Evolutionary conservation across 2,888 invertebrate genomes (phyloP), one percentile per base, ranked within the genome.

Genomic region (Troides oblongomaculatus): DNA sequence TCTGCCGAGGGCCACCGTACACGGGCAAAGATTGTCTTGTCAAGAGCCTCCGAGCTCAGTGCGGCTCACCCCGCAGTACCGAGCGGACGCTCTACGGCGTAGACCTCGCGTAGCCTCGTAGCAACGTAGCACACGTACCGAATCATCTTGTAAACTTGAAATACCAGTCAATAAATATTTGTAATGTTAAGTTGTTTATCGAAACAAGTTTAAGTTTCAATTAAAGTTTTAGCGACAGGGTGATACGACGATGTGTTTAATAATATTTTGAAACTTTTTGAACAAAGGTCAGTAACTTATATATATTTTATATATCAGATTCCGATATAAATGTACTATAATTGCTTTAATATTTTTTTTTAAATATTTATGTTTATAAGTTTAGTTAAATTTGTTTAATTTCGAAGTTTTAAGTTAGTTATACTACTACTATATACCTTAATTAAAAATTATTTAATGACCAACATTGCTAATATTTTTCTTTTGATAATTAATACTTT

Each of bases 21-120:
- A 84, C 84, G 79, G 81, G 84, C 84, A 87, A 91, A 91, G 89
- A 90, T 90, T 90, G 91, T 90, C 90, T 90, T 87, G 90, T 89
- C 87, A 88, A 86, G 88, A 84, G 86, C 79, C 75, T 74, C 75
- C 75, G 77, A 78, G 85, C 83, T 88, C 92, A 92, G 92, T 92
- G 81, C 84, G 81, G 84, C 84, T 84, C 85, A 86, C 84, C 85
- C 82, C 86, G 84, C 87, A 84, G 82, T 69, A 76, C 84, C 71
- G 85, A 79, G 82, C 86, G 88, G 89, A 86, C 92, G 91, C 81
- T 81, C 73, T 78, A 84, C 85, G 82, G 81, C 80, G 83, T 81
- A 84, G 79, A 79, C 64, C 21, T 71, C 77, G 72, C 80, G 81
- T 80, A 79, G 76, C 25, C 17, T 72, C 80, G 81, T 80, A 79